Percentiles rank a stretch among this genome's conserved stretches.
phyloP scores from a whole-genome alignment of 2,113 vertebrate species.

The Caranx ignobilis region DNA sequence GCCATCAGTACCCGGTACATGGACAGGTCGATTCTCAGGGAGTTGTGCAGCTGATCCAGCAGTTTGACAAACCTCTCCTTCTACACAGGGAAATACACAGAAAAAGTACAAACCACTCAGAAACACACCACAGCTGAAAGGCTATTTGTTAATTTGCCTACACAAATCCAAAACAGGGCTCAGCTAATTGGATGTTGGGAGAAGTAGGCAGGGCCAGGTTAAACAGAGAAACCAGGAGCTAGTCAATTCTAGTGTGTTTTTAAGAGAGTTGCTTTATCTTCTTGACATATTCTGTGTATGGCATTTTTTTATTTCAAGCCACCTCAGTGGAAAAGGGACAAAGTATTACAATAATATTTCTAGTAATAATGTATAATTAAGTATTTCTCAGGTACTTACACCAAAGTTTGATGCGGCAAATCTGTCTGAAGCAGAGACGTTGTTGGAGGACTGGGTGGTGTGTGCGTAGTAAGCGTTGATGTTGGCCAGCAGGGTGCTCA shows the following conservation, averaged over 20 bases:
- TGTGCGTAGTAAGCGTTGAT: slow-evolving; percentile 99
- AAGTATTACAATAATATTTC: neutral
- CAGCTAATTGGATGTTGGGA: slow-evolving; percentile 37
- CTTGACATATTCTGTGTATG: neutral
- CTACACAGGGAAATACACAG: slow-evolving; percentile 74
- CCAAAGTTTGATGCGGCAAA: slow-evolving; percentile 99
- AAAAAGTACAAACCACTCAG: slow-evolving; percentile 47
- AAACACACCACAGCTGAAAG: slow-evolving; percentile 15
- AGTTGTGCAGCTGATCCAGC: slow-evolving; percentile 97
- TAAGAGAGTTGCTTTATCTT: neutral
- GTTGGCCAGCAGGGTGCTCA: slow-evolving; percentile 98
- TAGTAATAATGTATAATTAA: neutral
- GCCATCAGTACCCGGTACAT: slow-evolving; percentile 93
- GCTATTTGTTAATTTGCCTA: slow-evolving; percentile 40
- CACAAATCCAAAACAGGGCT: slow-evolving; percentile 2
- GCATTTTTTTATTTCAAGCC: neutral
- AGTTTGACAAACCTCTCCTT: slow-evolving; percentile 98
- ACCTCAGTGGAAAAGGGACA: neutral
- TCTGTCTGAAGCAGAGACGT: slow-evolving; percentile 96
- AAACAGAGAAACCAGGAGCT: neutral
- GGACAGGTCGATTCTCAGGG: slow-evolving; percentile 95
- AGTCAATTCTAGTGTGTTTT: neutral
- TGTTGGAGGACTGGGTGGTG: slow-evolving; percentile 95
- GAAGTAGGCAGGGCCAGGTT: slow-evolving; percentile 29
- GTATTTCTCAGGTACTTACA: slow-evolving; percentile 83